Percentiles rank a stretch among this genome's conserved stretches.
These are phyloP conservation scores for Idaea dimidiata DNA, from an alignment of 2,888 invertebrate species.

Conservation along the genomic window DNA sequence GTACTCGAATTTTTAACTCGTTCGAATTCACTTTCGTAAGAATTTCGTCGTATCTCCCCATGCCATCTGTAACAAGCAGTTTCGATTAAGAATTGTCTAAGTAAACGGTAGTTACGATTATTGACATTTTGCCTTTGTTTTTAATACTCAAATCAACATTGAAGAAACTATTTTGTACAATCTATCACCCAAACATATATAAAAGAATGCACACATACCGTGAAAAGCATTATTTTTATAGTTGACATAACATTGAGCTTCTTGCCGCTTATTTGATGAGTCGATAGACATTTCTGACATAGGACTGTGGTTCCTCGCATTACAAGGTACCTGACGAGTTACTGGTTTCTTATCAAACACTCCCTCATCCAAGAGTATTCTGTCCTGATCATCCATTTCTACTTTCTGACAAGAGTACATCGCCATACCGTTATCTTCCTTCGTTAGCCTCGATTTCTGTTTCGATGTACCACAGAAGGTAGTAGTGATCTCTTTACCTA, in stretches of 20 bases:
- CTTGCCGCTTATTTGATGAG: slow-evolving; percentile 38
- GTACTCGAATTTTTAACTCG: slow-evolving; percentile 70
- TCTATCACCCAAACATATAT: background rate
- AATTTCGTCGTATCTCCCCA: slow-evolving; percentile 66
- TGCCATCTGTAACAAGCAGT: slow-evolving; percentile 37
- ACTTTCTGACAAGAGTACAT: slow-evolving; percentile 73
- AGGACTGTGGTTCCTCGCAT: slow-evolving; percentile 35
- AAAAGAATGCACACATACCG: slow-evolving; percentile 31
- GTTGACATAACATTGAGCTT: slow-evolving; percentile 26
- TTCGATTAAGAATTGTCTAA: background rate
- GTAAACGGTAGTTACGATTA: background rate
- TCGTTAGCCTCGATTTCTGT: slow-evolving; percentile 53
- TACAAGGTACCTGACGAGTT: background rate
- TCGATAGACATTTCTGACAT: slow-evolving; percentile 44
- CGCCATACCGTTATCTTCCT: slow-evolving; percentile 68
- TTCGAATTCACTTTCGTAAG: slow-evolving; percentile 71
- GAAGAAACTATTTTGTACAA: background rate
- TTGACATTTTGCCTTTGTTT: slow-evolving; percentile 1
- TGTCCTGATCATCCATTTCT: slow-evolving; percentile 72
- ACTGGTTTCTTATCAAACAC: slow-evolving; percentile 45
- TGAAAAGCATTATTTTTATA: slow-evolving; percentile 19
- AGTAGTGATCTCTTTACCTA: slow-evolving; percentile 74
- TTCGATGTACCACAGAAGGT: slow-evolving; percentile 60
- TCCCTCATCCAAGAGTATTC: slow-evolving; percentile 68
- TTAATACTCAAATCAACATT: background rate